These are phyloP conservation scores for Euplagia quadripunctaria DNA, from an alignment of 2,888 invertebrate genomes.

Conservation along the genomic window DNA sequence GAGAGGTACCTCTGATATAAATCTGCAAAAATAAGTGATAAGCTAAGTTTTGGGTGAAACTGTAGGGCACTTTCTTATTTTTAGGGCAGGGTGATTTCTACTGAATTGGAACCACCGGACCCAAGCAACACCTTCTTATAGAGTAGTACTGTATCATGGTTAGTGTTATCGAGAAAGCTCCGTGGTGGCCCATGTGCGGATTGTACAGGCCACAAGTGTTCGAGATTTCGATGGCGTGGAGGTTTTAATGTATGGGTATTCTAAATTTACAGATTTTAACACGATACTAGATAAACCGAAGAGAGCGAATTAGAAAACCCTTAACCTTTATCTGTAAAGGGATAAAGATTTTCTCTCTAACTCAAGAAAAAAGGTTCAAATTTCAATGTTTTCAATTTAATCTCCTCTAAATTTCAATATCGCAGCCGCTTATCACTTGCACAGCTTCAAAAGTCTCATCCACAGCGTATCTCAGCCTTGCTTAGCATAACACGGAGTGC, in stretches of 20 bases:
- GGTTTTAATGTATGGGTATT: neutral
- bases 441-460: slow-evolving; percentile 54
- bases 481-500: slow-evolving; percentile 75
- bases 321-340: neutral
- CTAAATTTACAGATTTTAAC: neutral
- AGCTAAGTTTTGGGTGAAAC: no score
- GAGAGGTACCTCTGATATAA: no score
- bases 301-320: neutral
- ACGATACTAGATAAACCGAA: neutral
- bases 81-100: no score
- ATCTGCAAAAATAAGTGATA: no score
- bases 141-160: no score
- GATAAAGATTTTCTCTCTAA: neutral
- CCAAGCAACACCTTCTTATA: no score
- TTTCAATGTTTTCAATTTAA: neutral
- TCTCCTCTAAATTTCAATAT: neutral
- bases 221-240: no score
- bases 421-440: slow-evolving; percentile 48
- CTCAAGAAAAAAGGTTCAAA: neutral
- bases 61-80: no score
- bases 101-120: no score
- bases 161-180: no score
- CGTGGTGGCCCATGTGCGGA: no score
- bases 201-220: no score
- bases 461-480: slow-evolving; percentile 60